These are phyloP conservation scores for Dastarcus helophoroides DNA, from an alignment of 2,888 invertebrate species.

Conservation along the genomic window DNA sequence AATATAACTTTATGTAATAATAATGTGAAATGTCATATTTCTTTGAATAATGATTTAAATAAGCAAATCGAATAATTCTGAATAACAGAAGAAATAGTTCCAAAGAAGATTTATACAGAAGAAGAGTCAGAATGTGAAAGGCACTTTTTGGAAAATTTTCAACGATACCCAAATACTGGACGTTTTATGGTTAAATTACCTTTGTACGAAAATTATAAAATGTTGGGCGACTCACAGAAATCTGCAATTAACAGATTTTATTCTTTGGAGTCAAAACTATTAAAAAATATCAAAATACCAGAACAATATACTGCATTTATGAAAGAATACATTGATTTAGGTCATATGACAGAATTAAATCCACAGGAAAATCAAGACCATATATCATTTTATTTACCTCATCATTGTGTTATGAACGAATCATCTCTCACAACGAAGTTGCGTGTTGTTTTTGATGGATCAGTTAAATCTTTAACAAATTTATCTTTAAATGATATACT, in stretches of 20 bases:
- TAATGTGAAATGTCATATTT: not conserved
- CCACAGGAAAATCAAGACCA: not conserved
- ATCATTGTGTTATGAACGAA: slow-evolving; percentile 4
- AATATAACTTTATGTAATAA: not conserved
- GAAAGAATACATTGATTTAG: slow-evolving; percentile 2
- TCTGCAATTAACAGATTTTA: not conserved
- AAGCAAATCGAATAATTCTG: slow-evolving; percentile 3
- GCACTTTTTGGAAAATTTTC: not conserved
- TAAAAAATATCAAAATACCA: not conserved
- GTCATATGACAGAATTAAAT: slow-evolving; percentile 4
- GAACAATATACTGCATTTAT: slow-evolving; percentile 2
- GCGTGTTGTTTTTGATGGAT: slow-evolving; percentile 5
- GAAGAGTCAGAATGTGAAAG: slow-evolving; percentile 1
- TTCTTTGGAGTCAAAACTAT: not conserved
- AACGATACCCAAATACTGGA: slow-evolving; percentile 2
- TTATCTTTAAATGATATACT: slow-evolving; percentile 4
- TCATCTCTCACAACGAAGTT: slow-evolving; percentile 1
- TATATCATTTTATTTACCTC: slow-evolving; percentile 1
- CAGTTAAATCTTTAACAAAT: not conserved
- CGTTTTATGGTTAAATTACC: slow-evolving; percentile 3
- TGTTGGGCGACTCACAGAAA: not conserved
- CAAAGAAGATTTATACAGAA: not conserved
- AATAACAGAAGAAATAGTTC: not conserved
- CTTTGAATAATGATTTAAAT: not conserved
- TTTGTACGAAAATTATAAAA: too few species aligned